Evolutionary conservation across 2,797 vertebrate genomes (phyloP).

Genomic region (Enteromius mattozi): DNA sequence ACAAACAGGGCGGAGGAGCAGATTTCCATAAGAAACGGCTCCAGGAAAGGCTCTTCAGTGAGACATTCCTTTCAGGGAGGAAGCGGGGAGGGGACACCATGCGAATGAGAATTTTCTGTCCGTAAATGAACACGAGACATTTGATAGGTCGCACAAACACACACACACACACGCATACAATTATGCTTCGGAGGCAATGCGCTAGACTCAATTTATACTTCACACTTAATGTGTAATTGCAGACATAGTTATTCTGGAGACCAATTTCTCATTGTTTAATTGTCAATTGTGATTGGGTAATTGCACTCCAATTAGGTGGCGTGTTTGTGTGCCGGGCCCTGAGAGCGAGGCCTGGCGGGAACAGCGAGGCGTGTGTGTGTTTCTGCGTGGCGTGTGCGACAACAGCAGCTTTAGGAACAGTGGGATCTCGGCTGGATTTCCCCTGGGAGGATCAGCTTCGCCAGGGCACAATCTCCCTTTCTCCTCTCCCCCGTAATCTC

Average conservation of each 20-base stretch:
- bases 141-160: conserved; percentile 52
- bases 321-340: conserved; percentile 50
- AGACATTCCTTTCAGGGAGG: conserved; percentile 66
- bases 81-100: conserved; percentile 59
- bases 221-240: conserved; percentile 66
- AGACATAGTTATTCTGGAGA: conserved; percentile 63
- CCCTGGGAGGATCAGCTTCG: conserved; percentile 40
- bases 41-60: conserved; percentile 68
- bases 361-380: conserved; percentile 46
- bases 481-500: conserved; percentile 49
- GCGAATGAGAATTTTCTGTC: conserved; percentile 78
- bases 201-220: conserved; percentile 65
- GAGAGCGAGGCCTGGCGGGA: conserved; percentile 46
- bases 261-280: conserved; percentile 67
- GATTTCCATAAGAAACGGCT: conserved; percentile 75
- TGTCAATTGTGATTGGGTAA: conserved; percentile 69
- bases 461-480: conserved; percentile 49
- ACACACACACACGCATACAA: conserved; percentile 43
- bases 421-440: conserved; percentile 51
- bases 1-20: conserved; percentile 71
- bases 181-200: conserved; percentile 53
- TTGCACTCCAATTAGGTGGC: conserved; percentile 63
- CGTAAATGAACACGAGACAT: conserved; percentile 72
- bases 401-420: conserved; percentile 50
- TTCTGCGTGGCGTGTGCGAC: conserved; percentile 41